Percentiles rank a stretch among this genome's conserved stretches.
phyloP scores from a whole-genome alignment of 2,113 vertebrate genomes.

The Cheirogaleus medius region DNA sequence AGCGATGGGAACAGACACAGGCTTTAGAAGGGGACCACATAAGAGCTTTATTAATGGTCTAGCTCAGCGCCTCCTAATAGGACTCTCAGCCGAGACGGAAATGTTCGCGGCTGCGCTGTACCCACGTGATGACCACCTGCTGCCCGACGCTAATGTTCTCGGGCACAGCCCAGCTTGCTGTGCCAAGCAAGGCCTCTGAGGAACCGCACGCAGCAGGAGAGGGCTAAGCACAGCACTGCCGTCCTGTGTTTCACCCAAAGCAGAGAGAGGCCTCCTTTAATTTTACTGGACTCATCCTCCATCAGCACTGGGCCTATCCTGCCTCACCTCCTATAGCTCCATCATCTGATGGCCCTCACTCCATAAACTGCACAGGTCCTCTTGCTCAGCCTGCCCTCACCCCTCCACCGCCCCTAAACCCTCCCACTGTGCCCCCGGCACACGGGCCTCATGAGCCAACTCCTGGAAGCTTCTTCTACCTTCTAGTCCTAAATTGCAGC shows the following conservation, averaged over 20 bases:
- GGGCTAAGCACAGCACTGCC: not conserved
- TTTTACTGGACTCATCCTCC: not conserved
- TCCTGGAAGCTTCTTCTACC: no score
- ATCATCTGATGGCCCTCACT: no score
- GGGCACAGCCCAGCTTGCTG: not conserved
- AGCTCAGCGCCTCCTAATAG: fast-evolving
- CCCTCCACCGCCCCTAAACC: no score
- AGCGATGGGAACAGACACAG: not conserved
- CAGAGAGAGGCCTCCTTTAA: not conserved
- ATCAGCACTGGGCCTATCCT: fast-evolving
- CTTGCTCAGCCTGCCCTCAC: not conserved
- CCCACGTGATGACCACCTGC: fast-evolving
- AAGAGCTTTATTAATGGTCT: no score
- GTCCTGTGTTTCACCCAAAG: not conserved
- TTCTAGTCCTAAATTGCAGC: not conserved
- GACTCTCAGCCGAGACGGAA: not conserved
- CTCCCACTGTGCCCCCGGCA: not conserved
- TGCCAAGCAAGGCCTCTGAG: not conserved
- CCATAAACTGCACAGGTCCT: not conserved
- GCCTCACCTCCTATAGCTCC: no score
- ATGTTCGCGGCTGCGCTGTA: not conserved
- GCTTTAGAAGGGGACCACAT: not conserved
- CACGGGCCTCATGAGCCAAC: no score
- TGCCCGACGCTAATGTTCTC: not conserved
- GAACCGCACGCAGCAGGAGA: no score